phyloP scores from a whole-genome alignment of 2,888 invertebrate species.

The Thelaira solivaga region DNA sequence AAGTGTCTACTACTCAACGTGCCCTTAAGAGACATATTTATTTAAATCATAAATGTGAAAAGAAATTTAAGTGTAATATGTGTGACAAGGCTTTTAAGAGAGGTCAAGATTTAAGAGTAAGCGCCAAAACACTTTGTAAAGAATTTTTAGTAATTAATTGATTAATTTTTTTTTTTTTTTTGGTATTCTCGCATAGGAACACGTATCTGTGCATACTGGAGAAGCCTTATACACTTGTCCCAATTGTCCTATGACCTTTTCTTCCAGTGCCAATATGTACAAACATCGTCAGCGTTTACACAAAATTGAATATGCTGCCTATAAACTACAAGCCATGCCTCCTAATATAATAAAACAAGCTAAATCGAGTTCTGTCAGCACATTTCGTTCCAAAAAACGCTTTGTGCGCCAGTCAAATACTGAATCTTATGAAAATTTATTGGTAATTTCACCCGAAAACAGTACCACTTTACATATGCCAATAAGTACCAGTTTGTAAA shows the following conservation, averaged over 20 bases:
- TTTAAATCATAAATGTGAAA: conserved; percentile 73
- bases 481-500: neutral
- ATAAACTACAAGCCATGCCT: conserved; percentile 70
- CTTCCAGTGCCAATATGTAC: conserved; percentile 75
- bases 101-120: conserved; percentile 72
- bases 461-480: neutral
- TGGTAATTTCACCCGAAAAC: neutral
- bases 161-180: neutral
- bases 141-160: neutral
- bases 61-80: conserved; percentile 73
- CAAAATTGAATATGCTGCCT: conserved; percentile 73
- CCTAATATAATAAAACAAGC: conserved; percentile 73
- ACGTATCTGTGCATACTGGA: conserved; percentile 75
- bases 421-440: conserved; percentile 9
- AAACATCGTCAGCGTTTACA: conserved; percentile 75
- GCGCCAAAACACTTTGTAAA: neutral
- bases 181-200: conserved; percentile 69
- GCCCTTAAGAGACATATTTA: conserved; percentile 74
- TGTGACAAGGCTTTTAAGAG: conserved; percentile 75
- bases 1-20: conserved; percentile 72
- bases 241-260: conserved; percentile 75
- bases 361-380: conserved; percentile 42
- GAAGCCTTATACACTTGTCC: conserved; percentile 75
- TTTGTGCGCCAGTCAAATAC: neutral
- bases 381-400: conserved; percentile 37